phyloP scores from a whole-genome alignment of 1,140 invertebrate genomes.

The Achatina immaculata region DNA sequence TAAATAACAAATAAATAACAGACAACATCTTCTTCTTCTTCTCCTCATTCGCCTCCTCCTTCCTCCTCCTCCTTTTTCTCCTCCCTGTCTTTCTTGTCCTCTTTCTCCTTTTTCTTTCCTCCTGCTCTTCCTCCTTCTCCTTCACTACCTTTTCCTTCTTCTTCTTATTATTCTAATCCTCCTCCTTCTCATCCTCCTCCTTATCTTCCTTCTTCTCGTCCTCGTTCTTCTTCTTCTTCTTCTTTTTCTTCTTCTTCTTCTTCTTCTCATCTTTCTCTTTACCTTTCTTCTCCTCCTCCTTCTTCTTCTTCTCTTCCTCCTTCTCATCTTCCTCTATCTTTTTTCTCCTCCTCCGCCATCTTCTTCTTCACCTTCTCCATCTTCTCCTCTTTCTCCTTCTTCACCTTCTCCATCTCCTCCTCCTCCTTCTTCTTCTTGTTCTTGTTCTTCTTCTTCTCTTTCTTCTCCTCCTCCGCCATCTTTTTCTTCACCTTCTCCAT shows the following conservation, averaged over 20 bases:
- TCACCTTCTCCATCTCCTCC: too few relatives aligned
- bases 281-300: constrained; percentile 15
- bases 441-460: neutral
- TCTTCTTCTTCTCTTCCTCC: neutral
- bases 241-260: constrained; percentile 2
- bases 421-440: constrained; percentile 8
- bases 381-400: too few relatives aligned
- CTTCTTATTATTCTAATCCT: constrained; percentile 9
- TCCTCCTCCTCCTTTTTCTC: too few relatives aligned
- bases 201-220: neutral
- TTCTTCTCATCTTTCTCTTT: constrained; percentile 8
- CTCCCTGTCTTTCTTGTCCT: too few relatives aligned
- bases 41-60: too few relatives aligned
- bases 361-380: constrained; percentile 18
- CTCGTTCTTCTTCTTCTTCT: neutral
- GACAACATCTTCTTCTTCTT: too few relatives aligned
- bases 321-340: neutral
- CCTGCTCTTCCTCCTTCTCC: constrained; percentile 18
- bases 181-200: constrained; percentile 20
- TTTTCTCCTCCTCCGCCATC: neutral
- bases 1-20: too few relatives aligned
- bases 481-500: neutral
- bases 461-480: neutral
- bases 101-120: neutral
- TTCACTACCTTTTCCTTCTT: constrained; percentile 10